phyloP scores from a whole-genome alignment of 1,140 invertebrate genomes.

The Agrilus planipennis region DNA sequence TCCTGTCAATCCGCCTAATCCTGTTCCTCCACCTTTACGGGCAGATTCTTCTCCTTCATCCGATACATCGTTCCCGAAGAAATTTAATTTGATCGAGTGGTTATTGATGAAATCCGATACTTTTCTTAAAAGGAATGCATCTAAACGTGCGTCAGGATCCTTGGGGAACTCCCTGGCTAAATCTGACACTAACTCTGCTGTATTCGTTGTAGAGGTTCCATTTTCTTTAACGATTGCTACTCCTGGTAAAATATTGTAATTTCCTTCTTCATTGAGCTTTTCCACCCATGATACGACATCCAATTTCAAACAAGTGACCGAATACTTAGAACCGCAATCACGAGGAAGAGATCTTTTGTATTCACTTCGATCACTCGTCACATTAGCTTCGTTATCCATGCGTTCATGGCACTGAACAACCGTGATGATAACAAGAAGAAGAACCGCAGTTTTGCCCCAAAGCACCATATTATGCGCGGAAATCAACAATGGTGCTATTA shows the following conservation, averaged over 20 bases:
- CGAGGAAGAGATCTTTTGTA: slow-evolving; percentile 35
- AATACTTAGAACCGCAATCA: slow-evolving; percentile 58
- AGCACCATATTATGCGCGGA: no score
- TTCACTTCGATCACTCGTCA: slow-evolving; percentile 27
- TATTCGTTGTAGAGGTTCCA: slow-evolving; percentile 40
- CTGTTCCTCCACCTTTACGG: slow-evolving; percentile 32
- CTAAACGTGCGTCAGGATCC: slow-evolving; percentile 61
- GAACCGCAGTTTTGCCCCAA: no score
- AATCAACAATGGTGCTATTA: no score
- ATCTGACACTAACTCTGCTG: slow-evolving; percentile 55
- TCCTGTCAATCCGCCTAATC: slow-evolving; percentile 37
- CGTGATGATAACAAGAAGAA: no score
- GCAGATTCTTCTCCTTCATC: no score
- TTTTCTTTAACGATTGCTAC: slow-evolving; percentile 58
- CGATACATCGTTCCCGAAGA: slow-evolving; percentile 46
- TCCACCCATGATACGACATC: slow-evolving; percentile 68
- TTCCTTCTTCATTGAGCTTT: slow-evolving; percentile 49
- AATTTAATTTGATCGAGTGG: slow-evolving; percentile 58
- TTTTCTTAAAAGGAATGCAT: slow-evolving; percentile 60
- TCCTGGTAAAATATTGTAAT: slow-evolving; percentile 54
- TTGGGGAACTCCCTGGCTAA: slow-evolving; percentile 60
- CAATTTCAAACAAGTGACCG: slow-evolving; percentile 63
- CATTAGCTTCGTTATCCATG: no score
- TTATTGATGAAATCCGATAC: slow-evolving; percentile 56
- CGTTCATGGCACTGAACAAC: no score